Evolutionary conservation across 1,140 invertebrate species (phyloP).

Genomic region (Luehdorfia chinensis): DNA sequence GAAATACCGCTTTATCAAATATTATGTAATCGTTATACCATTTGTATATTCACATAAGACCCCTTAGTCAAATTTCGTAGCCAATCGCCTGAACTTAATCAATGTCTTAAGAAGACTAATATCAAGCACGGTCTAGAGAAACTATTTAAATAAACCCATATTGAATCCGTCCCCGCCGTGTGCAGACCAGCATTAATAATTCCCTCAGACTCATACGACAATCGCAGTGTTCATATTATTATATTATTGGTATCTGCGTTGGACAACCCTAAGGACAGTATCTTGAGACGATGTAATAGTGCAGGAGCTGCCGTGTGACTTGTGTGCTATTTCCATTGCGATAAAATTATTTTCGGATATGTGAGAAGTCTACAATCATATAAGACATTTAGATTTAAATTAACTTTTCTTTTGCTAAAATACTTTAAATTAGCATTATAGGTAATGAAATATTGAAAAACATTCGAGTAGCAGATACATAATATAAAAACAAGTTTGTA

Average conservation of each 20-base stretch:
- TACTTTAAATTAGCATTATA: no score
- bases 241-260: constrained; percentile 61
- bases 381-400: no score
- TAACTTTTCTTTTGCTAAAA: no score
- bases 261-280: constrained; percentile 58
- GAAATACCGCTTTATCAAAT: no score
- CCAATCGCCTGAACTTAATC: constrained; percentile 30
- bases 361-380: no score
- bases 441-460: no score
- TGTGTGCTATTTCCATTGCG: no score
- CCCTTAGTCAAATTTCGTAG: constrained; percentile 22
- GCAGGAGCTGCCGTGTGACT: constrained; percentile 29
- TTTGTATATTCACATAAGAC: constrained; percentile 12
- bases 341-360: no score
- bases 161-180: constrained; percentile 36
- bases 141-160: constrained; percentile 68
- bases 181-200: constrained; percentile 66
- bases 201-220: constrained; percentile 67
- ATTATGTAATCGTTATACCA: no score
- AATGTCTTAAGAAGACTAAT: constrained; percentile 38
- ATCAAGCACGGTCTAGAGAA: constrained; percentile 46
- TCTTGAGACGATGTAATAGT: constrained; percentile 54
- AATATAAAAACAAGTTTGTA: no score
- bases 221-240: constrained; percentile 57
- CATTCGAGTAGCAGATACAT: no score